Base-by-base conservation (phyloP, 2,113 vertebrate species). In the Bagarius yarrelli region DNA sequence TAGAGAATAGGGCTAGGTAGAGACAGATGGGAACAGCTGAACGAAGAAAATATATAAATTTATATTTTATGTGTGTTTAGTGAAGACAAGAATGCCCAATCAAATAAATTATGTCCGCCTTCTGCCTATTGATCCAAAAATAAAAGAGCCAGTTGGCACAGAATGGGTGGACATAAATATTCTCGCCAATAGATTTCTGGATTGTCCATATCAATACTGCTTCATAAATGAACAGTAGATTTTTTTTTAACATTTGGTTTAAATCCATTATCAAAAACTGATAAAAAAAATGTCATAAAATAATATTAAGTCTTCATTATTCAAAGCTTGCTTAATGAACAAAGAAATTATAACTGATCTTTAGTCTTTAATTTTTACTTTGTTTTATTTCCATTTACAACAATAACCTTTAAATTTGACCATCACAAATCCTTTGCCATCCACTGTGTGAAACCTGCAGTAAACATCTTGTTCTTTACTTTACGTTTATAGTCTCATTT, bases 91-190 rank as follows among this genome's bases (percentile, higher is more conserved):
- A 76, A 70, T 73, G 71, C 67, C 77, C 78, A 83, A 57, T 30
- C 87, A 84, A 87, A 86, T 40, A 40, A 40, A 40, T 40, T 88
- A 89, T 78, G 89, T 89, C 88, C 89, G 86, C 89, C 87, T 89
- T 88, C 90, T 90, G 91, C 92, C 90, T 93, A 81, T 88, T 93
- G 92, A 92, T 93, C 92, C 53, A 90, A 86, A 89, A 84, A 84
- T 78, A 50, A 71, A 77, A 55, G 84, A 87, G 92, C 93, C 93
- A 94, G 90, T 88, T 94, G 93, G 93, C 92, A 92, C 83, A 4
- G 82, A 21, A n/a, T 57, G 84, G 83, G 86, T 79, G 80, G 82
- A 87, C 87, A 89, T 85, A 89, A 87, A 91, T 89, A 88, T 74
- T 55, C 61, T 79, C 84, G 89, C 90, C 89, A 89, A 90, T 81